Evolutionary conservation across 1,140 invertebrate genomes (phyloP).

Genomic region (Nautilus pompilius): DNA sequence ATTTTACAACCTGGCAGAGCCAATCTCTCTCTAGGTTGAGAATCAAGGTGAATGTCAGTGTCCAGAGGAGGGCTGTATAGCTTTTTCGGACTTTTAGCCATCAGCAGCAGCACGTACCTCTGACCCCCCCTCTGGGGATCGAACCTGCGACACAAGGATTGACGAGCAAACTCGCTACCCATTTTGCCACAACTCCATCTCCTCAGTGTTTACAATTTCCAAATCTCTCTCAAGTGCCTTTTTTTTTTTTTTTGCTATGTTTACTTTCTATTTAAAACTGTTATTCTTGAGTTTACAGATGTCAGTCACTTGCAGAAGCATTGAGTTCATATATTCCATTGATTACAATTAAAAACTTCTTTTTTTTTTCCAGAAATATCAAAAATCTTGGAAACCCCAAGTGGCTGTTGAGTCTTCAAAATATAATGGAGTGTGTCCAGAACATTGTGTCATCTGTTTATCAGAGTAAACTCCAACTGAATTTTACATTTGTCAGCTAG

Average conservation of each 20-base stretch:
- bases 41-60: too few species aligned
- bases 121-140: too few species aligned
- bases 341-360: not conserved
- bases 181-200: not conserved
- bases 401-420: slow-evolving; percentile 19
- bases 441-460: slow-evolving; percentile 16
- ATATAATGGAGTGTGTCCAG: slow-evolving; percentile 20
- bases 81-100: too few species aligned
- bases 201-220: not conserved
- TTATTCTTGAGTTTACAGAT: not conserved
- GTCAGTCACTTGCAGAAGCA: too few species aligned
- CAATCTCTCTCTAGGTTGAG: too few species aligned
- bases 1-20: too few species aligned
- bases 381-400: slow-evolving; percentile 4
- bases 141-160: too few species aligned
- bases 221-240: not conserved
- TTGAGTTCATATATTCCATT: not conserved
- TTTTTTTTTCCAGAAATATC: slow-evolving; percentile 22
- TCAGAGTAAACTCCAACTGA: slow-evolving; percentile 16
- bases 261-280: not conserved
- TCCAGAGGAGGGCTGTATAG: too few species aligned
- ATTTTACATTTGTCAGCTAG: too few species aligned
- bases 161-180: too few species aligned
- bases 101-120: too few species aligned
- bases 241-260: not conserved